These are phyloP conservation scores for Dromas ardeola DNA, from an alignment of 2,113 vertebrate genomes.

Conservation along the genomic window DNA sequence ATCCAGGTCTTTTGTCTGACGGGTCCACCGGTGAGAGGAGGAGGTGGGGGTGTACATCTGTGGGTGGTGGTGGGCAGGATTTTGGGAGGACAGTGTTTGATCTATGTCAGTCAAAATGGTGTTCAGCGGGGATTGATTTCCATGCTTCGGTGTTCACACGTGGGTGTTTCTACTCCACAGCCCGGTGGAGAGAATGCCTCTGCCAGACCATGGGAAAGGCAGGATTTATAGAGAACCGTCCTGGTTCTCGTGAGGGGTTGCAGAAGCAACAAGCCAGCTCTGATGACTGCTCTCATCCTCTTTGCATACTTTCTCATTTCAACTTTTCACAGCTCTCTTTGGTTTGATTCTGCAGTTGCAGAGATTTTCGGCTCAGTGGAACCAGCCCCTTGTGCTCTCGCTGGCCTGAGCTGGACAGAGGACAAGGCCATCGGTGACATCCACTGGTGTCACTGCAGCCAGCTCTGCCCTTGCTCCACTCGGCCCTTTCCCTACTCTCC, in stretches of 20 bases:
- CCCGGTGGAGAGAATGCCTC: fast-evolving
- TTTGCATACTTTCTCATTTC: neutral
- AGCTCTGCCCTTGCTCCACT: neutral
- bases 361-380: neutral
- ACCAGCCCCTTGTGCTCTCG: neutral
- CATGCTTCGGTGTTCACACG: neutral
- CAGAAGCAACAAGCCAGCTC: neutral
- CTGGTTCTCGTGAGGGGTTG: fast-evolving
- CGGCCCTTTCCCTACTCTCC: neutral
- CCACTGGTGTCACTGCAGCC: neutral
- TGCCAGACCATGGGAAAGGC: neutral
- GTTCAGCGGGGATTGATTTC: neutral
- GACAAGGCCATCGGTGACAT: neutral
- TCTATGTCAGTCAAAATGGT: neutral
- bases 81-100: neutral
- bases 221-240: neutral
- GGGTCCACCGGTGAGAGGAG: fast-evolving
- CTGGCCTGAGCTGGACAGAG: neutral
- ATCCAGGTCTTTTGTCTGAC: neutral
- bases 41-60: neutral
- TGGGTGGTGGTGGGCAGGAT: neutral
- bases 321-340: neutral
- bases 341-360: neutral
- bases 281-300: neutral
- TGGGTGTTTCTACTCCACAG: neutral